Evolutionary conservation across 2,113 vertebrate species (phyloP).

Genomic region (Columbina picui): DNA sequence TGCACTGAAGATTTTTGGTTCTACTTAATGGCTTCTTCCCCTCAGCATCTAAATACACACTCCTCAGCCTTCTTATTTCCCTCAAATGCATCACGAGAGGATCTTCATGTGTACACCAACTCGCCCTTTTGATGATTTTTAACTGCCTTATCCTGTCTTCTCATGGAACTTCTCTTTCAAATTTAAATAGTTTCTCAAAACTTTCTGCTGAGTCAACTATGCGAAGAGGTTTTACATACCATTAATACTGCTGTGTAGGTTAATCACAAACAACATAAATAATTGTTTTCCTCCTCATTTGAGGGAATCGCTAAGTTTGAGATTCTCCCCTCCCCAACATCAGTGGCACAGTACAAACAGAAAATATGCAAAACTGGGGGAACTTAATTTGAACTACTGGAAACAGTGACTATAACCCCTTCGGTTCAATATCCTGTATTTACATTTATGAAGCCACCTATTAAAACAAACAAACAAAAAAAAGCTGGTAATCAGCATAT

Average conservation of each 20-base stretch:
- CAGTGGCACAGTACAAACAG: neutral
- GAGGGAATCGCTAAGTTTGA: neutral
- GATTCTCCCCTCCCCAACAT: neutral
- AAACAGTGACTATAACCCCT: neutral
- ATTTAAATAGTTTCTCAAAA: neutral
- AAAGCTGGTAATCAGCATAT: neutral
- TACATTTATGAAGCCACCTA: neutral
- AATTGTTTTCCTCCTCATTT: neutral
- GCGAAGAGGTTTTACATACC: neutral
- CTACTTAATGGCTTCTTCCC: neutral
- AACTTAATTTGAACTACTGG: neutral
- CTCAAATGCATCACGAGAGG: neutral
- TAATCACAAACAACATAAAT: conserved; percentile 37
- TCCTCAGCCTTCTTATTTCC: neutral
- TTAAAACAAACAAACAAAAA: neutral
- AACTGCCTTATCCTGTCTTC: neutral
- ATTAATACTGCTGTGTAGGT: neutral
- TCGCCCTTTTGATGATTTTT: neutral
- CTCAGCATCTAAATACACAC: neutral
- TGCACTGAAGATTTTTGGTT: neutral
- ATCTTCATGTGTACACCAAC: neutral
- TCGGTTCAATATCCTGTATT: neutral
- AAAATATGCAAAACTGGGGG: neutral
- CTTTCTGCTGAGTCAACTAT: neutral
- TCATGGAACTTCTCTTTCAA: neutral